Base-by-base conservation (phyloP, 1,140 invertebrate genomes). In the Adoxophyes honmai region DNA sequence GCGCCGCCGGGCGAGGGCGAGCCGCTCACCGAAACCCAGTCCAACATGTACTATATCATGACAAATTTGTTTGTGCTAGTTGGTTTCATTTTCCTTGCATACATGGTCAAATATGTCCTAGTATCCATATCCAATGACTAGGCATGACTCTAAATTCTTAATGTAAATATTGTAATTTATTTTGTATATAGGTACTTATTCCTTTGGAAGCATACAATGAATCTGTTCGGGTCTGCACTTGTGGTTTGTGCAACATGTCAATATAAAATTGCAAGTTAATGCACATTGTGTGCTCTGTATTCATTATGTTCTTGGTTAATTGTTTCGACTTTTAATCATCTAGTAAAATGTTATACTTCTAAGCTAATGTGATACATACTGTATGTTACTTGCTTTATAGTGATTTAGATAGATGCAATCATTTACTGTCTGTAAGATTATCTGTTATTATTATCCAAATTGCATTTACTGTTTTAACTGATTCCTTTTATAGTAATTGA, bases 41-140 rank as follows among this genome's bases (percentile, higher is more conserved):
- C 93, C 57, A 92, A 92, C 15, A 83, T 95, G 59, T 92, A 95
- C 37, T 93, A 92, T 71, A 93, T 93, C 55, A 69, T 97, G 35
- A 94, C 94, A 51, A 97, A 97, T 86, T 89, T 96, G 60, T 91
- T 94, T 75, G 93, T 97, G 42, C 91, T 97, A 34, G 88, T 96
- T 39, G 95, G 95, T 36, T 94, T 97, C 85, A 95, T 94, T n/a
- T 93, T 93, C 21, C 97, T 98, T 84, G 95, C 95, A 13, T 96
- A 94, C 66, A 94, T 93, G 65, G 96, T 98, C 8, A 96, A 96
- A 90, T 96, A 96, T 89, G 96, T 98, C 33, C 61, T 90, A 64
- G 72, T 81, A 34, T 86, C 81, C 42, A 85, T 86, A 74, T 87
- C 84, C 59, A 85, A 85, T 72, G 85, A 88, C 60, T 88, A 88